phyloP scores from a whole-genome alignment of 2,113 vertebrate species.

The Maccullochella peelii region DNA sequence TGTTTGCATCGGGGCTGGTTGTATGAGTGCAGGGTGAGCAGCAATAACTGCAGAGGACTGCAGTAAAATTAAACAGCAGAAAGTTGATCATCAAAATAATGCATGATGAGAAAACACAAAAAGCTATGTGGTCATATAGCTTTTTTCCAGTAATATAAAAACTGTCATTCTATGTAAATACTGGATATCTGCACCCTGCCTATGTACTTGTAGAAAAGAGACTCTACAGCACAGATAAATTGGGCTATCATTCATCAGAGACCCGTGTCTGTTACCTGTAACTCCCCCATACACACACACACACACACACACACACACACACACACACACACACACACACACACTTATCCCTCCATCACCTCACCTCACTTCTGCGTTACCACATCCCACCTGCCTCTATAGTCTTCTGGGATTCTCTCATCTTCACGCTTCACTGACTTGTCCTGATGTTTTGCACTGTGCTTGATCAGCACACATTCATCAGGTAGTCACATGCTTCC shows the following conservation, averaged over 20 bases:
- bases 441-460: constrained; percentile 10
- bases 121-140: background rate
- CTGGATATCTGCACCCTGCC: background rate
- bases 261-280: constrained; percentile 26
- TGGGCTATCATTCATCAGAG: constrained; percentile 25
- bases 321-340: background rate
- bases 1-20: constrained; percentile 9
- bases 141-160: background rate
- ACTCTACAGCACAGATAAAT: background rate
- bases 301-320: constrained; percentile 1
- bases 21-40: constrained; percentile 25
- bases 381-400: background rate
- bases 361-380: constrained; percentile 4
- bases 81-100: background rate
- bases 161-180: background rate
- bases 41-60: constrained; percentile 29
- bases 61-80: background rate
- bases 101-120: constrained; percentile 15
- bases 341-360: background rate
- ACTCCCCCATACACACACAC: background rate
- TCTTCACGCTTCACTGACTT: constrained; percentile 43
- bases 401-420: constrained; percentile 25
- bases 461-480: constrained; percentile 19
- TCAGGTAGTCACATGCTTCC: constrained; percentile 30
- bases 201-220: background rate